These are phyloP conservation scores for Diadumene lineata DNA, from an alignment of 92 coral and sea anemone genomes.

Conservation along the genomic window DNA sequence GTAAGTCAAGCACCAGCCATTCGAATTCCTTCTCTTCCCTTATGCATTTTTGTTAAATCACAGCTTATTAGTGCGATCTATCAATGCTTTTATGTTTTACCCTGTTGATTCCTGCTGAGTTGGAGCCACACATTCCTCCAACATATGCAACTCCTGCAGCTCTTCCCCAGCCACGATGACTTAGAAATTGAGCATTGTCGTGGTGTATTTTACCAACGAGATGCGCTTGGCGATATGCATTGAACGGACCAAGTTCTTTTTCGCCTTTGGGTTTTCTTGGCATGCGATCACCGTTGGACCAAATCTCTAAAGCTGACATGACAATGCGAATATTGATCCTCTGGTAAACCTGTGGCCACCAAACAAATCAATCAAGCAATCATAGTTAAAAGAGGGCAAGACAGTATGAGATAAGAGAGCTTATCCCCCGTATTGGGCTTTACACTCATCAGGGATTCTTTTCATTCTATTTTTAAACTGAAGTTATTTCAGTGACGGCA, in stretches of 20 bases:
- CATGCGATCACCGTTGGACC: constrained; percentile 55
- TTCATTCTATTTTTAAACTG: too few species aligned
- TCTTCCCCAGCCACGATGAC: constrained; percentile 48
- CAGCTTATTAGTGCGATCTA: too few species aligned
- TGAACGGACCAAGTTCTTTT: neutral
- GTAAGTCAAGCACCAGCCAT: too few species aligned
- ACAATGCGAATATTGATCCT: constrained; percentile 48
- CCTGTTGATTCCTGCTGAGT: constrained; percentile 6
- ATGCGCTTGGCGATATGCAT: neutral
- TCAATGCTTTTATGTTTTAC: too few species aligned
- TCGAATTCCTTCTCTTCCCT: too few species aligned
- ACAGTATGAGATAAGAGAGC: neutral
- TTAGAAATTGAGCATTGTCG: constrained; percentile 64
- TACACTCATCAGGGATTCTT: too few species aligned
- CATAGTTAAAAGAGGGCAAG: neutral
- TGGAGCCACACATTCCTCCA: constrained; percentile 55
- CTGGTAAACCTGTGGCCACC: constrained; percentile 35
- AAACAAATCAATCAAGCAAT: neutral
- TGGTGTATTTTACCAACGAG: constrained; percentile 24
- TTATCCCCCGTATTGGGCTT: neutral
- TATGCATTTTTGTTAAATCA: too few species aligned
- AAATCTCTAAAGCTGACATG: constrained; percentile 40
- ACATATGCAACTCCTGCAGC: constrained; percentile 60
- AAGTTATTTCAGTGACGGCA: too few species aligned
- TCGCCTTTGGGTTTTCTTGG: constrained; percentile 8